Evolutionary conservation across 2,113 vertebrate species (phyloP).

Genomic region (Scortum barcoo): DNA sequence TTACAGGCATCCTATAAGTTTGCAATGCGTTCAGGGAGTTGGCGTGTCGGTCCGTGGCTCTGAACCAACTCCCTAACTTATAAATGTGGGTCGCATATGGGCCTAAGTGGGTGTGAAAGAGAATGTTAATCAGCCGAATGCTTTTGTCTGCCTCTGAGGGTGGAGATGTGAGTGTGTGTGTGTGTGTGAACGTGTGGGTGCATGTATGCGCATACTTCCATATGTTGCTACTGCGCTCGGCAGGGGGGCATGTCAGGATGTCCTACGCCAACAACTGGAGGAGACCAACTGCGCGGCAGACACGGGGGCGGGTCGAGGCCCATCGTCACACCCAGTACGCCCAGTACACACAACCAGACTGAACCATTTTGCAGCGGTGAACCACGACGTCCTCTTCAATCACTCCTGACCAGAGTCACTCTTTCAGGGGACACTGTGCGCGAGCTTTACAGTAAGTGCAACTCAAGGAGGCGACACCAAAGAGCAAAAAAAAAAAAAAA

Average conservation of each 20-base stretch:
- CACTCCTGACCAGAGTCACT: slow-evolving; percentile 39
- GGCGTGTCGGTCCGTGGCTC: slow-evolving; percentile 11
- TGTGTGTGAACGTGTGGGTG: not conserved
- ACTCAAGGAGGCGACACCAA: slow-evolving; percentile 3
- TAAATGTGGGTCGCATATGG: slow-evolving; percentile 63
- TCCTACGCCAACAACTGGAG: slow-evolving; percentile 56
- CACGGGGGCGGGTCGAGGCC: slow-evolving; percentile 33
- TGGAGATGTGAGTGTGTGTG: slow-evolving; percentile 13
- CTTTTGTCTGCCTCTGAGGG: slow-evolving; percentile 46
- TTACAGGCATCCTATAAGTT: slow-evolving; percentile 44
- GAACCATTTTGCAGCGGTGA: slow-evolving; percentile 53
- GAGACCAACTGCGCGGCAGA: slow-evolving; percentile 43
- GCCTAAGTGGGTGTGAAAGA: slow-evolving; percentile 65
- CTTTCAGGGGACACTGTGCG: slow-evolving; percentile 44
- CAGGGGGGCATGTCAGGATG: slow-evolving; percentile 55
- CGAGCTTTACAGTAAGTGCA: slow-evolving; percentile 38
- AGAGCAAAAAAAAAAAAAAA: not conserved
- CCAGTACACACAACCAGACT: slow-evolving; percentile 29
- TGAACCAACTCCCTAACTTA: slow-evolving; percentile 28
- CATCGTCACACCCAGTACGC: slow-evolving; percentile 24
- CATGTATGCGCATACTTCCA: slow-evolving; percentile 32
- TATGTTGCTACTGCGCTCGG: slow-evolving; percentile 53
- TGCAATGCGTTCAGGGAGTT: slow-evolving; percentile 49
- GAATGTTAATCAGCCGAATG: slow-evolving; percentile 67
- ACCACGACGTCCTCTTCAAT: slow-evolving; percentile 56